Percentiles rank a stretch among this genome's conserved stretches.
Conservation (phyloP, 2,113 vertebrate species). For the Lasiurus cinereus region DNA sequence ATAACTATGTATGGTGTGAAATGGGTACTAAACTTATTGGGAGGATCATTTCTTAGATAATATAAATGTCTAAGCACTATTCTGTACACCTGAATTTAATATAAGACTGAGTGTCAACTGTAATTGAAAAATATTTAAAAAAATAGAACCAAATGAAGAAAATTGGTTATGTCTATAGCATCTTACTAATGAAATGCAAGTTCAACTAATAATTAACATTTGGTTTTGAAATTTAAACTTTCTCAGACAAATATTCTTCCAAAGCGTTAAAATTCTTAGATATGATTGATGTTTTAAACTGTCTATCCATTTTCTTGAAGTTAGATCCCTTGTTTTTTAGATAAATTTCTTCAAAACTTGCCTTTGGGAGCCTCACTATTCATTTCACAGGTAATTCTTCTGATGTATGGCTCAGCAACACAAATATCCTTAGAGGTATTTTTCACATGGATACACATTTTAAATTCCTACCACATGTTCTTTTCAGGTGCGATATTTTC, state of each 20-base stretch:
- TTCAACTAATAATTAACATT: constrained; percentile 25
- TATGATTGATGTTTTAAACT: background rate
- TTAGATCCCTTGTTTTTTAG: background rate
- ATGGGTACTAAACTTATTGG: background rate
- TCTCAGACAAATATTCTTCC: background rate
- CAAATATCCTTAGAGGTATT: background rate
- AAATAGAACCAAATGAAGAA: background rate
- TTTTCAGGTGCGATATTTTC: background rate
- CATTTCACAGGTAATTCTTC: background rate
- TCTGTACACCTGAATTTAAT: background rate
- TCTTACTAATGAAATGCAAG: constrained; percentile 44
- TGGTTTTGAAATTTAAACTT: constrained; percentile 27
- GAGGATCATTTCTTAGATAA: background rate
- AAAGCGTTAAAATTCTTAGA: constrained; percentile 6
- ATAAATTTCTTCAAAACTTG: constrained; percentile 2
- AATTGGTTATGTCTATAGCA: background rate
- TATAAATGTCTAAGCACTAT: background rate
- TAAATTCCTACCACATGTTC: background rate
- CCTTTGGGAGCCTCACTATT: background rate
- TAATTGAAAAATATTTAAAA: background rate
- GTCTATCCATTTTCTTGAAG: background rate
- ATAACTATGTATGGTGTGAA: background rate
- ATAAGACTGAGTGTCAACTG: background rate
- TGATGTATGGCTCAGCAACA: background rate
- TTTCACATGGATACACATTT: background rate